Base-by-base conservation (phyloP, 2,113 vertebrate species). In the Leuciscus idus region DNA sequence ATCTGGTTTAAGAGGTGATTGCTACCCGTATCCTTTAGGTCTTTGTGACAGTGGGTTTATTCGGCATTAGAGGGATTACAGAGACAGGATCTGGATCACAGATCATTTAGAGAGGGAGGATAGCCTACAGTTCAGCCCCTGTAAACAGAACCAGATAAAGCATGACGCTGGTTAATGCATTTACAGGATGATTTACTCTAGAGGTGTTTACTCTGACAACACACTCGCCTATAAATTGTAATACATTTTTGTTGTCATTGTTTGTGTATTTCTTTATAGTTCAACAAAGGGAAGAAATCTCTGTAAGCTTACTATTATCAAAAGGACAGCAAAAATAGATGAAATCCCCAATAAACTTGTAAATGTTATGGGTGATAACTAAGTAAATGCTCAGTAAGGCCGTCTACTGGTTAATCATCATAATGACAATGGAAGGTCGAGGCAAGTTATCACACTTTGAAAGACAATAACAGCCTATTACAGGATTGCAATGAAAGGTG, bases 41-140 rank as follows among this genome's bases (percentile, higher is more conserved):
- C 57, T 62, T 80, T 80, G 78, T 46, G 57, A 62, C 57, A 62
- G 78, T 80, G 57, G 78, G 78, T 80, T 62, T 80, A 62, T 61
- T 46, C 6, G 21, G 78, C 55, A 80, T 80, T 17, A 80, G 33
- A 62, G 78, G 78, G 57, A 80, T 80, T 80, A 62, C 23, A 79
- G 52, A 79, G 55, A 26, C 28, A 78, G 36, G 33, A 62, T 62
- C 77, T 80, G 77, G 55, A 80, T 80, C 76, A n/a, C 50, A 78
- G 52, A 59, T 79, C 57, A 80, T 80, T 80, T 43, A 80, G 33
- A 80, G 57, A 62, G 57, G 23, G 33, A 79, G 33, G 23, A 62
- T 80, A 19, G 55, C 7, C 55, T 28, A 46, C 57, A 43, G 7
- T 80, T 62, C 23, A 46, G 36, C 36, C 57, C 12, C 52, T 12